These are phyloP conservation scores for Heliconius hermathena DNA, from an alignment of 1,140 invertebrate species.

Conservation along the genomic window DNA sequence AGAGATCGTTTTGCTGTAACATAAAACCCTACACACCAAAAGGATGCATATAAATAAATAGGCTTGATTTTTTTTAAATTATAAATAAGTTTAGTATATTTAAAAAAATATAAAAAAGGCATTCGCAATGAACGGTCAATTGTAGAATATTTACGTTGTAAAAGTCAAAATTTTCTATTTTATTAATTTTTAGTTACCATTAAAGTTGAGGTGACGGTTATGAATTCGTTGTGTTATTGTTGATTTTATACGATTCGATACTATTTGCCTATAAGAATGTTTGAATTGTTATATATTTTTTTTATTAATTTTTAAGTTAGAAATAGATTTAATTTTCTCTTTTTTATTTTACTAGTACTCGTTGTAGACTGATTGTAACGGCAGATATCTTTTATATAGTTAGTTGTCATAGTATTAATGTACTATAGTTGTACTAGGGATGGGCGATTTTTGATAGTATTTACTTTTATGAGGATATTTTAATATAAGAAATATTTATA, in stretches of 20 bases:
- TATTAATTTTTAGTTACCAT: constrained; percentile 46
- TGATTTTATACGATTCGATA: constrained; percentile 15
- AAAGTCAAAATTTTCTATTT: background rate
- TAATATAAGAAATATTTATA: background rate
- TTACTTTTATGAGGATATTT: background rate
- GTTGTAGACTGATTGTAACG: constrained; percentile 38
- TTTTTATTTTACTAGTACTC: constrained; percentile 27
- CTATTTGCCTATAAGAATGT: constrained; percentile 21
- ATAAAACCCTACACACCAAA: too few relatives aligned
- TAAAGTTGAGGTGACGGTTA: constrained; percentile 48
- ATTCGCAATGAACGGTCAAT: background rate
- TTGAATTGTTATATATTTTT: constrained; percentile 9
- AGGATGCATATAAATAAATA: too few relatives aligned
- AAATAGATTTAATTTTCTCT: constrained; percentile 31
- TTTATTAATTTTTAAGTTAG: constrained; percentile 31
- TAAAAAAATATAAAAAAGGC: background rate
- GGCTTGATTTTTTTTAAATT: too few relatives aligned
- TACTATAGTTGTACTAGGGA: constrained; percentile 21
- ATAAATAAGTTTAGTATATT: too few relatives aligned
- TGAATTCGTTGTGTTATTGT: constrained; percentile 31
- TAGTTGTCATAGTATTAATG: background rate
- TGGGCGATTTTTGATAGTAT: constrained; percentile 13
- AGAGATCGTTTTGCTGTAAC: too few relatives aligned
- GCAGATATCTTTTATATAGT: constrained; percentile 8
- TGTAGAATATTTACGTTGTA: background rate